These are phyloP conservation scores for Xyrauchen texanus DNA, from an alignment of 2,113 vertebrate genomes.

Conservation along the genomic window DNA sequence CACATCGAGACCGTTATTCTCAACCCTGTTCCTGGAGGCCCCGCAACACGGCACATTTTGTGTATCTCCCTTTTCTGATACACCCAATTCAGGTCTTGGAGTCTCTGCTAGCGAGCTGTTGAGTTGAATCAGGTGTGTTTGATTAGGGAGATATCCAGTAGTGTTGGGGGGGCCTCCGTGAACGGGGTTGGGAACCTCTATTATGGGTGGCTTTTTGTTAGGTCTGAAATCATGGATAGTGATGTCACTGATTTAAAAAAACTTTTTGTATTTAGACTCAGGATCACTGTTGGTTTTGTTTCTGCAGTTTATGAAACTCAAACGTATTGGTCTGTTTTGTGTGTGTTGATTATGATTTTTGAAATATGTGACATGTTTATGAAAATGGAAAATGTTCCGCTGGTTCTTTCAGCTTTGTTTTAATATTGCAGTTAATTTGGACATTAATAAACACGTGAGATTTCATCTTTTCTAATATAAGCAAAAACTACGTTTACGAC, in stretches of 20 bases:
- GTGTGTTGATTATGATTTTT: slow-evolving; percentile 16
- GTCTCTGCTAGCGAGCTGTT: too few relatives aligned
- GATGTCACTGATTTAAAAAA: not conserved
- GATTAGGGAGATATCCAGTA: too few relatives aligned
- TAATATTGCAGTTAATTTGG: slow-evolving; percentile 19
- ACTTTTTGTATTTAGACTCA: slow-evolving; percentile 25
- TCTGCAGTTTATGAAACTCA: not conserved
- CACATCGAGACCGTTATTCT: not conserved
- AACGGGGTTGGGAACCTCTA: too few relatives aligned
- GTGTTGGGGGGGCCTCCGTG: too few relatives aligned
- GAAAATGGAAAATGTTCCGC: slow-evolving; percentile 15
- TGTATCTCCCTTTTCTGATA: too few relatives aligned
- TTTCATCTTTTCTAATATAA: not conserved
- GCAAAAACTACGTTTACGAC: not conserved
- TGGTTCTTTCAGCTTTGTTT: not conserved
- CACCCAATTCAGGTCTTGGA: too few relatives aligned
- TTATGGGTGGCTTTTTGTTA: not conserved
- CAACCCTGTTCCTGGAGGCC: too few relatives aligned
- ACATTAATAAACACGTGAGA: slow-evolving; percentile 34
- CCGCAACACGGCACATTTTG: too few relatives aligned
- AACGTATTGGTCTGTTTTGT: not conserved
- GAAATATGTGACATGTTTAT: slow-evolving; percentile 12
- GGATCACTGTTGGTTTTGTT: not conserved
- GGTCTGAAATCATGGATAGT: slow-evolving; percentile 5
- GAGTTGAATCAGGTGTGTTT: too few relatives aligned